Percentiles rank a stretch among this genome's conserved stretches.
These are phyloP conservation scores for Anguilla obscura DNA, from an alignment of 2,797 vertebrate species.

Conservation along the genomic window DNA sequence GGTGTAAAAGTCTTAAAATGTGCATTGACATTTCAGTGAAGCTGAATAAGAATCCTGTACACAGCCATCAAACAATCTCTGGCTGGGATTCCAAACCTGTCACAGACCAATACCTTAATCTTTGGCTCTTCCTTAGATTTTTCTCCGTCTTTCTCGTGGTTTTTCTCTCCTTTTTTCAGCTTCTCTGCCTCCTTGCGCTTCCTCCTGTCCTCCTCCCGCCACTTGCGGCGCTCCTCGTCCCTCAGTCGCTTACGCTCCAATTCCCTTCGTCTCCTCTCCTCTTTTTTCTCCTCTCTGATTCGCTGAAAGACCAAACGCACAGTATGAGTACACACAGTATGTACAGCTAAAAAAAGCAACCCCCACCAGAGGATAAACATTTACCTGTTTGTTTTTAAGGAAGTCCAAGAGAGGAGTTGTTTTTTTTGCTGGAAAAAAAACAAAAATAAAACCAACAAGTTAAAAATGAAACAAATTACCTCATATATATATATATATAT, in stretches of 20 bases:
- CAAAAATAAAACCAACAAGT: background rate
- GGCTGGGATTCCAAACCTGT: background rate
- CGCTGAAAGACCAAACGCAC: slow-evolving; percentile 69
- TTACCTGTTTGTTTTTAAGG: slow-evolving; percentile 98
- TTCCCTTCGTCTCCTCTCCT: slow-evolving; percentile 91
- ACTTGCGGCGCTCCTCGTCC: slow-evolving; percentile 95
- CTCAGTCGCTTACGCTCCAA: slow-evolving; percentile 92
- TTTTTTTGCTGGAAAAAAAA: slow-evolving; percentile 83
- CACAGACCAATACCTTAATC: slow-evolving; percentile 83
- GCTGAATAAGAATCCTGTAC: background rate
- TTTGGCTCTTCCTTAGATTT: slow-evolving; percentile 93
- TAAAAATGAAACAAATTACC: slow-evolving; percentile 19
- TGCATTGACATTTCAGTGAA: background rate
- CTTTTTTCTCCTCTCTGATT: slow-evolving; percentile 94
- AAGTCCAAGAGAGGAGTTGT: slow-evolving; percentile 96
- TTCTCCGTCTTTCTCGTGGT: slow-evolving; percentile 85
- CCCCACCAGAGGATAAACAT: background rate
- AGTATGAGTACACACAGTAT: background rate
- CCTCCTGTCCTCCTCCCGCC: slow-evolving; percentile 93
- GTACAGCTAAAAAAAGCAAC: background rate
- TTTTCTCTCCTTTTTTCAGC: slow-evolving; percentile 84
- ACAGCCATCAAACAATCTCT: background rate
- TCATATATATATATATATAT: background rate
- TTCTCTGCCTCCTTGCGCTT: slow-evolving; percentile 96
- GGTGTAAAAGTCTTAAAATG: background rate